These are phyloP conservation scores for Drosophila yooni DNA, from an alignment of 2,888 invertebrate species.

Conservation along the genomic window DNA sequence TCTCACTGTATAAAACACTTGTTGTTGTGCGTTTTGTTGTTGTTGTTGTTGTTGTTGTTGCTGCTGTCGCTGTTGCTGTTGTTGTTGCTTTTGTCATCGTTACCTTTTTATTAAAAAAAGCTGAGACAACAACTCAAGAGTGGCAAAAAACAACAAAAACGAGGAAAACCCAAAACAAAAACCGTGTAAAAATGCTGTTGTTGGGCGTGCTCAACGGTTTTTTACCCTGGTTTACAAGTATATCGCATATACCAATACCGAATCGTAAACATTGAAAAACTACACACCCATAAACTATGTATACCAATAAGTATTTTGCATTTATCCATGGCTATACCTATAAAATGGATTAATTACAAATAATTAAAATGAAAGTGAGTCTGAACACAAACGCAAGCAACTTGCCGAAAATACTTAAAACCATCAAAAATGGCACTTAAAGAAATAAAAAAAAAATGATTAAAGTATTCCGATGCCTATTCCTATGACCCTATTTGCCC, in stretches of 20 bases:
- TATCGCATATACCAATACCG: too few relatives aligned
- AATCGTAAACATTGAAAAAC: neutral
- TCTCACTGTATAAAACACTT: conserved; percentile 43
- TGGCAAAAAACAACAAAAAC: conserved; percentile 22
- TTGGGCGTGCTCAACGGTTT: neutral
- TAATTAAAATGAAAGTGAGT: neutral
- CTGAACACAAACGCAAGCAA: neutral
- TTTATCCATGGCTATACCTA: neutral
- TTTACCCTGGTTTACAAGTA: conserved; percentile 13
- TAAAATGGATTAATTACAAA: neutral
- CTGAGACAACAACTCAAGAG: conserved; percentile 43
- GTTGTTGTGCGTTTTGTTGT: conserved; percentile 41
- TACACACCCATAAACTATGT: neutral
- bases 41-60: conserved; percentile 20
- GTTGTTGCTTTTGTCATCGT: conserved; percentile 45
- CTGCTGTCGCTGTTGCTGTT: neutral
- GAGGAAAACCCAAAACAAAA: conserved; percentile 8
- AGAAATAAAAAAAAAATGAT: neutral
- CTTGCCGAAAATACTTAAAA: neutral
- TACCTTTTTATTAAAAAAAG: conserved; percentile 63
- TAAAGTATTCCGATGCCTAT: neutral
- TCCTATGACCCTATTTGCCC: neutral
- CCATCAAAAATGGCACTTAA: neutral
- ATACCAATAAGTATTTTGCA: neutral
- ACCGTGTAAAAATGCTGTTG: neutral